Evolutionary conservation across 2,113 vertebrate genomes (phyloP), one percentile per base, ranked within the genome.

Genomic region (Notothenia coriiceps): DNA sequence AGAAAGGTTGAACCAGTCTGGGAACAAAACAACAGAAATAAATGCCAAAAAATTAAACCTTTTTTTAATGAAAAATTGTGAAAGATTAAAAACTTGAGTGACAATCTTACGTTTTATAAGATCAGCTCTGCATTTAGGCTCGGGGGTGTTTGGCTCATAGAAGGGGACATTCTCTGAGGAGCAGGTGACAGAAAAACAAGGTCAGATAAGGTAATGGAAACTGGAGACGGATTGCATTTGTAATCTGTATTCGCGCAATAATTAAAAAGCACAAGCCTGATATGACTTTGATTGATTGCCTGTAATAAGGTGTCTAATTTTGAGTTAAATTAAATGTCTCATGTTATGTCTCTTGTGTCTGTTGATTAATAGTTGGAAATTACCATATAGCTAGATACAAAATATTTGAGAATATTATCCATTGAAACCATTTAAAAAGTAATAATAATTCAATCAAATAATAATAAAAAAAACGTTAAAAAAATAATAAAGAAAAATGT

Each of bases 1-100:
- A 17, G 90, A 85, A 11, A 95, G 67, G 15, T 69, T 80, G 50
- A 89, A 56, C 92, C 91, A 95, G 57, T 94, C 93, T 95, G 59
- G 11, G 54, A 6, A 35, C 29, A 22, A 47, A 22, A 64, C 6
- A 44, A n/a, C 43, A 9, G 1, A 29, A 29, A 3, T 29, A 29
- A 29, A 29, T 29, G 29, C 3, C 29, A 29, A 29, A 3, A 29
- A 29, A 29, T 29, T 29, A 29, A 29, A 29, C 29, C 3, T 29
- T 29, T 29, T 29, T 29, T 29, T 29, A 29, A 29, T 29, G 3
- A 29, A 3, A 49, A 43, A 49, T 29, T 50, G 14, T 47, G 0
- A 44, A 40, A 33, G 6, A 3, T 1, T 5, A 1, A 43, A 52
- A 50, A 49, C 2, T 57, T 2, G 10, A 20, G 9, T 2, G 20